Evolutionary conservation across 2,888 invertebrate genomes (phyloP), one percentile per base, ranked within the genome.

Genomic region (Itoplectis maculator): DNA sequence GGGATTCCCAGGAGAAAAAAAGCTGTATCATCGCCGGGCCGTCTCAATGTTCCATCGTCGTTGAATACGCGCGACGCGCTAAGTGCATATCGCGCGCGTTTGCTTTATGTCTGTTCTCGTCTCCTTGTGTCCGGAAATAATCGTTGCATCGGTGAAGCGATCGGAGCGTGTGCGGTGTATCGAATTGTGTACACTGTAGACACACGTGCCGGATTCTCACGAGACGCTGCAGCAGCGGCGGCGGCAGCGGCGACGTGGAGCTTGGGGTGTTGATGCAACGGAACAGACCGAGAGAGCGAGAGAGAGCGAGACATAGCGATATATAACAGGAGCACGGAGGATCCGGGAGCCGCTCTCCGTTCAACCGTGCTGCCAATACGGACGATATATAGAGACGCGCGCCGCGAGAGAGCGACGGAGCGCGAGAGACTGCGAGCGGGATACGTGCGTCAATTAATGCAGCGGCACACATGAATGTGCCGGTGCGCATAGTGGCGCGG

Each of bases 361-460:
- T 73, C 76, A 20, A 35, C 79, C 42, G 66, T 45, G 47, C 11
- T 18, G 8, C 61, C 13, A 29, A 72, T 54, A 72, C 37, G 18
- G 56, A 59, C 56, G 45, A 72, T 45, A 23, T 82, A 42, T 49
- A 42, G 45, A 40, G 59, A 49, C 47, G 15, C 2, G 9, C 11
- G 37, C n/a, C 35, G 72, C 20, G 47, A 63, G 37, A 59, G 42
- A 37, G 66, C 40, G 59, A 37, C 42, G 56, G 37, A 59, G 42
- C 23, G 66, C 40, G 59, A 37, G 45, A 5, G 23, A 51, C 35
- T 20, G 35, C 13, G 72, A 72, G 74, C 2, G 59, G 87, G 86
- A 88, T 86, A 86, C 88, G 86, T 86, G 89, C 89, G 89, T 90
- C 90, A 91, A 91, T 91, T 91, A 91, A 91, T 91, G 89, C 91